Conservation (phyloP, 1,140 invertebrate genomes). For the Colletes gigas region DNA sequence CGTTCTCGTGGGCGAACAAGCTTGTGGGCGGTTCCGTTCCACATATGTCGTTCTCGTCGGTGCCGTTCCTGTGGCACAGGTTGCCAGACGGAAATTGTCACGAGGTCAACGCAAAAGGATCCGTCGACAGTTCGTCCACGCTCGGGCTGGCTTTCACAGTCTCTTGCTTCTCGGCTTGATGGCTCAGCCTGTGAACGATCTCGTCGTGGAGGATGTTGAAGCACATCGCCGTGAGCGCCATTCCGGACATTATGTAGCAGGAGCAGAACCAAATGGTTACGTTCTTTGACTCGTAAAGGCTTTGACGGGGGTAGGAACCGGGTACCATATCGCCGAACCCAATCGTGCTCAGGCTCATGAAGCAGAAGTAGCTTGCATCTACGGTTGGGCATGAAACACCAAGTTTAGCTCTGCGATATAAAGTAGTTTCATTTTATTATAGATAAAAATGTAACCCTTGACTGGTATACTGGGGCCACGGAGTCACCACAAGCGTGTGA, state of each 20-base stretch:
- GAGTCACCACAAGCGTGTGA: too few species aligned
- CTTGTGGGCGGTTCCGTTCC: constrained; percentile 83
- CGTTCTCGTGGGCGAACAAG: constrained; percentile 80
- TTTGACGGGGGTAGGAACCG: constrained; percentile 84
- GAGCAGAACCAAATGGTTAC: constrained; percentile 94
- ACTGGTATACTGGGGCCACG: too few species aligned
- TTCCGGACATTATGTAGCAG: constrained; percentile 96
- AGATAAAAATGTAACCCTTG: too few species aligned
- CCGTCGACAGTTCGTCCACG: constrained; percentile 82
- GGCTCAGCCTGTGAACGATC: constrained; percentile 89
- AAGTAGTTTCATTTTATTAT: too few species aligned
- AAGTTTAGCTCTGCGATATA: not conserved
- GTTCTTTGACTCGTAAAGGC: constrained; percentile 84
- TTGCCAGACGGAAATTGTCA: constrained; percentile 85
- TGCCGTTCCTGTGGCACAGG: constrained; percentile 84
- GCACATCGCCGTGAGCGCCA: constrained; percentile 98
- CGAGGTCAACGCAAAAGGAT: constrained; percentile 83
- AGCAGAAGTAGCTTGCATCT: constrained; percentile 97
- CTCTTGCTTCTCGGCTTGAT: constrained; percentile 81
- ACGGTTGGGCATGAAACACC: constrained; percentile 34
- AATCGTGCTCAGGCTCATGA: constrained; percentile 95
- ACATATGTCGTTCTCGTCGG: constrained; percentile 84
- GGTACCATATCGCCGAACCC: constrained; percentile 95
- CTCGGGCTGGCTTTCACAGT: constrained; percentile 78
- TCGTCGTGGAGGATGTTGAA: constrained; percentile 98